Conservation (phyloP, 1,140 invertebrate species). For the Rhagoletis zephyria region DNA sequence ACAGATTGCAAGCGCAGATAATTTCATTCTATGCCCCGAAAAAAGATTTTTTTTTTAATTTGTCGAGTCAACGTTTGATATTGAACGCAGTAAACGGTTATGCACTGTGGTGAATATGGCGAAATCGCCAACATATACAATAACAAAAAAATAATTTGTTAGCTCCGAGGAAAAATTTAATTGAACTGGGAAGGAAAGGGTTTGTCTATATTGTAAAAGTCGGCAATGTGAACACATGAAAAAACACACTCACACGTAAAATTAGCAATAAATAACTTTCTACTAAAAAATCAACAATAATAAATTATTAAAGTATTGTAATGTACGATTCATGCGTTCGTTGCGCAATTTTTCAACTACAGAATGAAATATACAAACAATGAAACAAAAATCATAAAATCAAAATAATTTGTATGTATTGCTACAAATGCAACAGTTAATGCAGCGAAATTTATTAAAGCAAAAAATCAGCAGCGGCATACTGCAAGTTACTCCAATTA, state of each 20-base stretch:
- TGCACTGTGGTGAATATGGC: constrained; percentile 31
- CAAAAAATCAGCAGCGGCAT: background rate
- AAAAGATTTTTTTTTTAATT: background rate
- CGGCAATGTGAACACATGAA: constrained; percentile 64
- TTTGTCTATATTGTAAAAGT: constrained; percentile 56
- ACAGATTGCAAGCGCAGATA: constrained; percentile 30
- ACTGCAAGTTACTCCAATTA: constrained; percentile 32
- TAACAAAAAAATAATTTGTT: constrained; percentile 34
- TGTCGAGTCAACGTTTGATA: constrained; percentile 23
- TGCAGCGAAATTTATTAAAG: background rate
- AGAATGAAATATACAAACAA: background rate
- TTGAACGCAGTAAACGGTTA: constrained; percentile 3
- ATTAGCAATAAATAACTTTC: constrained; percentile 58
- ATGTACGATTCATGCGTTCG: background rate
- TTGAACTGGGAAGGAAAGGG: constrained; percentile 21
- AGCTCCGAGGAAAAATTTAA: background rate
- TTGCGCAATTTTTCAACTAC: background rate
- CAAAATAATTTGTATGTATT: constrained; percentile 28
- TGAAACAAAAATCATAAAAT: constrained; percentile 3
- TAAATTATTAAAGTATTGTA: background rate
- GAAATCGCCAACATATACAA: constrained; percentile 22
- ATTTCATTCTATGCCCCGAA: constrained; percentile 24
- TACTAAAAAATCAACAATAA: constrained; percentile 42
- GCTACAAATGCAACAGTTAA: background rate
- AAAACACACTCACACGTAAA: constrained; percentile 56